Conservation (phyloP, 2,797 vertebrate genomes). For the Sorex maritimensis region DNA sequence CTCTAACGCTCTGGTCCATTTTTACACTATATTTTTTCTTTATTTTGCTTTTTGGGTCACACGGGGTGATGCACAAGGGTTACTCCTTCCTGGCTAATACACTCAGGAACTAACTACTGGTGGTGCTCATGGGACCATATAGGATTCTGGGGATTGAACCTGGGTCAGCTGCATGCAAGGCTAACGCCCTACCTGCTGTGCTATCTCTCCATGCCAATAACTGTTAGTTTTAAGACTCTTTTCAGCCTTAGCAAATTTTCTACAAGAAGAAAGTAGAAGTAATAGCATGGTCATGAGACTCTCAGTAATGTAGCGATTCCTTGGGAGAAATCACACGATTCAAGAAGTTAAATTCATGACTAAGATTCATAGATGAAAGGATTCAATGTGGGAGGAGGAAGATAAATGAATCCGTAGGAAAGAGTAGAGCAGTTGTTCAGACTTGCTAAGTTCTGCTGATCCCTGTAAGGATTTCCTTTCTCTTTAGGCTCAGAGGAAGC, state of each 20-base stretch:
- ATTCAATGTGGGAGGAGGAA: not conserved
- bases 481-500: not conserved
- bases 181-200: no score
- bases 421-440: not conserved
- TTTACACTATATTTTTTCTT: no score
- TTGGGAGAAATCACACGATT: not conserved
- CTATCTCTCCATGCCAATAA: not conserved
- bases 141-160: no score
- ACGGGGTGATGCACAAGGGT: no score
- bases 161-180: no score
- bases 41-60: no score
- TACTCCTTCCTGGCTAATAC: no score
- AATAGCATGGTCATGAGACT: not conserved
- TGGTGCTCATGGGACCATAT: no score
- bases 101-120: no score
- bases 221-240: not conserved
- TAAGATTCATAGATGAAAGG: not conserved
- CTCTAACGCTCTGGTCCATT: no score
- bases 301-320: not conserved
- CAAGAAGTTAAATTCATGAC: not conserved
- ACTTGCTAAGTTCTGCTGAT: not conserved
- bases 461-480: not conserved
- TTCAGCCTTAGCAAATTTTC: not conserved
- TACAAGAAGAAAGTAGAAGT: no score
- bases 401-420: not conserved